These are phyloP conservation scores for Polylopha cassiicola DNA, from an alignment of 2,888 invertebrate species.

Conservation along the genomic window DNA sequence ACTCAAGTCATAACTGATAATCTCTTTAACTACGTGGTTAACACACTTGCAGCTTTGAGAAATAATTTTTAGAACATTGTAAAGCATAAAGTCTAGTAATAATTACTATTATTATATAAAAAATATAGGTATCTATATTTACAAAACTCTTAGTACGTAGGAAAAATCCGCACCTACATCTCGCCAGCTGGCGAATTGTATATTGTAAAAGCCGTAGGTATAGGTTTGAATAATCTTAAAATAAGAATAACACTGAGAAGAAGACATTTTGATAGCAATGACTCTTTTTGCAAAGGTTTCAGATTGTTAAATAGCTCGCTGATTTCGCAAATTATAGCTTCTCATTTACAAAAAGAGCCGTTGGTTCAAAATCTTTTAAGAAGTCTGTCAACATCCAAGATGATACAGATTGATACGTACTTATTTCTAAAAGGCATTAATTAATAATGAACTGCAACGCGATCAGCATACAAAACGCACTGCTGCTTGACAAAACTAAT, in stretches of 20 bases:
- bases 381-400: conserved; percentile 6
- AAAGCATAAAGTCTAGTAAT: conserved; percentile 51
- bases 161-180: conserved; percentile 31
- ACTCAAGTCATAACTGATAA: conserved; percentile 26
- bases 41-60: conserved; percentile 60
- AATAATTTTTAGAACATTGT: conserved; percentile 47
- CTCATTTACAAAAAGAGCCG: conserved; percentile 28
- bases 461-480: conserved; percentile 22
- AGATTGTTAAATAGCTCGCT: neutral
- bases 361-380: conserved; percentile 13
- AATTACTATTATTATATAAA: conserved; percentile 67
- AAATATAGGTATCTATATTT: conserved; percentile 71
- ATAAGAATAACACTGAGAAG: conserved; percentile 7
- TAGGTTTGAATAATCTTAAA: conserved; percentile 6
- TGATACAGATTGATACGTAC: conserved; percentile 7
- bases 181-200: conserved; percentile 14
- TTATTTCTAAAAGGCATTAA: conserved; percentile 23
- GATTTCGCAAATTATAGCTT: conserved; percentile 8
- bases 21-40: conserved; percentile 35
- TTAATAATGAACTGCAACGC: conserved; percentile 21
- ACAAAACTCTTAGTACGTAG: conserved; percentile 61
- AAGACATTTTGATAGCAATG: conserved; percentile 3
- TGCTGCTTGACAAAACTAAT: conserved; percentile 30
- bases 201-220: conserved; percentile 11
- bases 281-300: conserved; percentile 10